Evolutionary conservation across 2,113 vertebrate genomes (phyloP).

Genomic region (Hiodon alosoides): DNA sequence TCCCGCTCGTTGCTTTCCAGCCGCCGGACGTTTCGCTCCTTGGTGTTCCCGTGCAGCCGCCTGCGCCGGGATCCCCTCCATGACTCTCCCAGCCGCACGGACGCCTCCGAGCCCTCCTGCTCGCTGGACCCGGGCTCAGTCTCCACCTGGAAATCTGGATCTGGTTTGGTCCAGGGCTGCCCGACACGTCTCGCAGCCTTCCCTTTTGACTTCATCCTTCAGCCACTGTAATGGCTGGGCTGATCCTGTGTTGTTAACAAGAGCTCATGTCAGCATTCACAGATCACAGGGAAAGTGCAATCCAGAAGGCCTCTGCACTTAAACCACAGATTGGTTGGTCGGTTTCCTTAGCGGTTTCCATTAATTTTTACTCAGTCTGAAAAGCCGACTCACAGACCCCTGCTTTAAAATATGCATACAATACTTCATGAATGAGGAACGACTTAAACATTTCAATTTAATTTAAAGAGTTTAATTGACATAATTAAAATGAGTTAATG

Average conservation of each 20-base stretch:
- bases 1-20: conserved; percentile 95
- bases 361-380: too few species aligned
- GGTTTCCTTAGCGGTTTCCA: too few species aligned
- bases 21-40: conserved; percentile 77
- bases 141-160: conserved; percentile 37
- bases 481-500: background rate
- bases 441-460: too few species aligned
- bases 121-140: conserved; percentile 60
- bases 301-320: too few species aligned
- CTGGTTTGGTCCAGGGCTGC: conserved; percentile 52
- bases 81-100: conserved; percentile 52
- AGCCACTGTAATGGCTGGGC: conserved; percentile 27
- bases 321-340: too few species aligned
- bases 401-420: too few species aligned
- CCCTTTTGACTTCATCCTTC: conserved; percentile 84
- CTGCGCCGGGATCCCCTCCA: conserved; percentile 54
- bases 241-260: conserved; percentile 25
- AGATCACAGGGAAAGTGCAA: background rate
- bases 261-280: background rate
- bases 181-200: conserved; percentile 67
- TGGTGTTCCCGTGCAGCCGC: conserved; percentile 50
- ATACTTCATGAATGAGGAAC: too few species aligned
- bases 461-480: too few species aligned
- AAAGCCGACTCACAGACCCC: too few species aligned
- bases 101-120: conserved; percentile 68